A percentile compares a stretch with the other conserved stretches of the same genome.
Conservation (phyloP, 2,113 vertebrate genomes). For the Suncus etruscus region DNA sequence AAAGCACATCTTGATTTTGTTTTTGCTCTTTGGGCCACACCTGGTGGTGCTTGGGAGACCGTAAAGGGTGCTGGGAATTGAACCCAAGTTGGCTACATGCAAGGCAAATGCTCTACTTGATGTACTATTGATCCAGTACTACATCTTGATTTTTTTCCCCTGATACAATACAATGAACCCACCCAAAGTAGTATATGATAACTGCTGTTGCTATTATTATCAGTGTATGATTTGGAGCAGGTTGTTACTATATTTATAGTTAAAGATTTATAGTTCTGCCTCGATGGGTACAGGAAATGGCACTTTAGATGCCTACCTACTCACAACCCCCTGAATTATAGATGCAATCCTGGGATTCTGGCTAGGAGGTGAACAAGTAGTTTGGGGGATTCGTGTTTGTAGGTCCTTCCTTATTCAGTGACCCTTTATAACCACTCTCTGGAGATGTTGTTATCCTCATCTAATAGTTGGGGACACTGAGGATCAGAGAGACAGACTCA, state of each 20-base stretch:
- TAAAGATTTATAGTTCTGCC: neutral
- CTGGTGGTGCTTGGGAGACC: too few relatives aligned
- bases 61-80: too few relatives aligned
- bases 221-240: constrained; percentile 2
- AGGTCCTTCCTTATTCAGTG: neutral
- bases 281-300: neutral
- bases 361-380: neutral
- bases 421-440: neutral
- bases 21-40: too few relatives aligned
- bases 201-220: neutral
- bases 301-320: neutral
- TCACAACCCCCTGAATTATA: neutral
- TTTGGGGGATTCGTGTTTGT: neutral
- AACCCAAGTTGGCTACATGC: too few relatives aligned
- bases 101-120: too few relatives aligned
- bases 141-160: neutral
- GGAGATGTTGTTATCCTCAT: neutral
- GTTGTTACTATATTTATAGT: neutral
- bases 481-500: neutral
- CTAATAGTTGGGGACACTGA: neutral
- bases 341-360: neutral
- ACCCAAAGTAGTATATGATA: neutral
- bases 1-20: neutral
- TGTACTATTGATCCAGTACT: neutral
- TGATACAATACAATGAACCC: neutral